Evolutionary conservation across 2,888 invertebrate species (phyloP), one percentile per base, ranked within the genome.

Genomic region (Megamerina dolium): DNA sequence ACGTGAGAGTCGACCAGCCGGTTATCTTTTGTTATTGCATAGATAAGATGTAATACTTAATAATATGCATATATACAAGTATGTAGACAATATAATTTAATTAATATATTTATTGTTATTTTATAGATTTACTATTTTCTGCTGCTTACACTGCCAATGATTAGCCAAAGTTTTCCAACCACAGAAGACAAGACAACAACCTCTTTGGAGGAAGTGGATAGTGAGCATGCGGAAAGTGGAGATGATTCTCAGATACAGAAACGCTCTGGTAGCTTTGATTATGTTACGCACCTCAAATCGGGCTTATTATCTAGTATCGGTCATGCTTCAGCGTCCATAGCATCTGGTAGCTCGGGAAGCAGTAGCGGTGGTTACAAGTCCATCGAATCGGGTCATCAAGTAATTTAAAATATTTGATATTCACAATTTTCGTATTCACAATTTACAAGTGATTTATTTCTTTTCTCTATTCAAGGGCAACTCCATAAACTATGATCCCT

Each of bases 401-500:
- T 64, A 50, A 61, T 55, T 9, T 18, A 8, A 10, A 17, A 17
- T 27, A 12, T 12, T n/a, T 17, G 2, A 31, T 21, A 23, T 19
- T 2, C 21, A n/a, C n/a, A n/a, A n/a, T n/a, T n/a, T n/a, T n/a
- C n/a, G n/a, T n/a, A n/a, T n/a, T n/a, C n/a, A n/a, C n/a, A n/a
- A n/a, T n/a, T n/a, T n/a, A n/a, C n/a, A n/a, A 29, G 21, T 18
- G 4, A 8, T 26, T 5, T n/a, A 4, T 23, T 23, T 27, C 18
- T 12, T 17, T 18, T 20, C 13, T 18, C 12, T 18, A 1, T 34
- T 37, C n/a, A 40, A 70, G 69, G 63, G 60, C 21, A 68, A 70
- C 43, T 67, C 69, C 5, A 63, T 67, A 23, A 67, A 68, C 49
- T 82, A 82, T 55, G 81, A 82, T 68, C 78, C 81, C 52, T 86